phyloP scores from a whole-genome alignment of 2,113 vertebrate species.

The Hemichromis elongatus region DNA sequence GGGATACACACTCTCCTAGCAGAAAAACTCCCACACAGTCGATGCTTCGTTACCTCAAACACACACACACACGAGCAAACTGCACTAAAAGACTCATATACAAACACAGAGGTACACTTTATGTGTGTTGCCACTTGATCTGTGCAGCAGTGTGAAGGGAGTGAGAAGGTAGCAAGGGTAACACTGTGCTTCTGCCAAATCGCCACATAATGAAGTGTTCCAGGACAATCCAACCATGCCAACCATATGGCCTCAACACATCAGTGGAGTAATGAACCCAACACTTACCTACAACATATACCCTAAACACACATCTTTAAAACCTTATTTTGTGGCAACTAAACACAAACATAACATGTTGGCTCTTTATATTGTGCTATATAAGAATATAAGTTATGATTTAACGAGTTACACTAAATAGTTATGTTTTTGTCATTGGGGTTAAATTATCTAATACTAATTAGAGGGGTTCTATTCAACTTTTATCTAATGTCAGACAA shows the following conservation, averaged over 20 bases:
- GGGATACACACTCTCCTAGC: constrained; percentile 36
- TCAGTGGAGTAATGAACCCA: background rate
- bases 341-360: background rate
- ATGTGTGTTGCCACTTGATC: constrained; percentile 14
- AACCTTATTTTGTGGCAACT: background rate
- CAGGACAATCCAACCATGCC: constrained; percentile 11
- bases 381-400: background rate
- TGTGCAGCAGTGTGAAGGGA: constrained; percentile 19
- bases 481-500: background rate
- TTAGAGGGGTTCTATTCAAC: background rate
- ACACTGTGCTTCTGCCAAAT: constrained; percentile 48
- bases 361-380: background rate
- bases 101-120: constrained; percentile 7
- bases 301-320: background rate
- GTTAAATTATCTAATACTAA: background rate
- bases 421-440: background rate
- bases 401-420: background rate
- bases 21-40: constrained; percentile 33
- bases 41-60: constrained; percentile 27
- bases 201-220: constrained; percentile 50
- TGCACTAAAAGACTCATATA: background rate
- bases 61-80: background rate
- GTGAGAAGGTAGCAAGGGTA: constrained; percentile 25
- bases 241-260: constrained; percentile 37
- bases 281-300: background rate